These are phyloP conservation scores for Hirtodrosophila confusa DNA, from an alignment of 2,888 invertebrate genomes.

Conservation along the genomic window DNA sequence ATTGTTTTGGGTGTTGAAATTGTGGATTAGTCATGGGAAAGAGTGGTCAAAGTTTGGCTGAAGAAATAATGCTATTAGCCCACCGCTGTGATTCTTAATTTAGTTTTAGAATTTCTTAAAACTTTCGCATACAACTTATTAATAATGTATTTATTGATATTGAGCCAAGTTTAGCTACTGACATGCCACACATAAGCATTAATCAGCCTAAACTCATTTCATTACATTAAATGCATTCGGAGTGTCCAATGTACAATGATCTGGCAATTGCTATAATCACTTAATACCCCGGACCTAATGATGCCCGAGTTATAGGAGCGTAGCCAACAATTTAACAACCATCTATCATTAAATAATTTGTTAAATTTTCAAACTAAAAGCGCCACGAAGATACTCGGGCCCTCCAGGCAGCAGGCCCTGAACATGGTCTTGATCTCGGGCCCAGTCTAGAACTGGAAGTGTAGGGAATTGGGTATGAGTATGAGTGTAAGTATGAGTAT, in stretches of 20 bases:
- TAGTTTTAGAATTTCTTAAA: no score
- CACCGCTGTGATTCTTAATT: no score
- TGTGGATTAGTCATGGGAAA: conserved; percentile 6
- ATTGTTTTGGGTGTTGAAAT: neutral
- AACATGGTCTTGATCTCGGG: conserved; percentile 16
- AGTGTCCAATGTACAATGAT: conserved; percentile 11
- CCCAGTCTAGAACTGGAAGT: neutral
- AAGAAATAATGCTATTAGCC: neutral
- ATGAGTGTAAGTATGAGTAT: conserved; percentile 1
- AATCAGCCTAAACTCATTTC: conserved; percentile 10
- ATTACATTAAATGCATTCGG: conserved; percentile 32
- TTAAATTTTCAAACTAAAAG: conserved; percentile 72
- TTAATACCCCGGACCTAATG: conserved; percentile 65
- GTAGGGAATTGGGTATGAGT: neutral
- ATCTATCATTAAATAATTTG: conserved; percentile 80
- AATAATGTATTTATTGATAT: no score
- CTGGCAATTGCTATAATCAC: conserved; percentile 58
- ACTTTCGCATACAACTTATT: no score
- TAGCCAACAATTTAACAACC: conserved; percentile 70
- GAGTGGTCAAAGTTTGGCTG: neutral
- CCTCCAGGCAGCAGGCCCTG: conserved; percentile 18
- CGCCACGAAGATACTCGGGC: conserved; percentile 55
- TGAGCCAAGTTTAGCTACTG: conserved; percentile 9
- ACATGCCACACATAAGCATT: conserved; percentile 4
- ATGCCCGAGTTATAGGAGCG: conserved; percentile 39